Conservation (phyloP, 2,113 vertebrate species). For the Rhynchomys soricoides region DNA sequence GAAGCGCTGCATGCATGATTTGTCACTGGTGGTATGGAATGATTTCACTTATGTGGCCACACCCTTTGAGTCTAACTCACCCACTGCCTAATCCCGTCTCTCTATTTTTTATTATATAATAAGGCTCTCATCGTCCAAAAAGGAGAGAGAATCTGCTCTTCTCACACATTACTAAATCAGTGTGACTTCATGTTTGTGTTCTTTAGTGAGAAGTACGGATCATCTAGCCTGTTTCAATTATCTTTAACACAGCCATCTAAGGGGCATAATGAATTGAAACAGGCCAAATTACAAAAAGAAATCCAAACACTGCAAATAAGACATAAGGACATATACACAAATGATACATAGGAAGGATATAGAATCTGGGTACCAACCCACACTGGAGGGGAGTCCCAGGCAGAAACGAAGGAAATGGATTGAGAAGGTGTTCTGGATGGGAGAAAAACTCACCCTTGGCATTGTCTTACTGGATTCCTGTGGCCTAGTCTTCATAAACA, state of each 20-base stretch:
- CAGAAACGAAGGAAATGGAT: no score
- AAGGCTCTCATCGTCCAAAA: no score
- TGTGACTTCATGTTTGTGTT: background rate
- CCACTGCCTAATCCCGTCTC: rapidly evolving
- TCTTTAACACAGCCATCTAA: background rate
- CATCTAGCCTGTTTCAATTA: background rate
- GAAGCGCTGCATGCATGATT: background rate
- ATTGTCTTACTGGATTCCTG: no score
- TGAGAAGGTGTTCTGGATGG: no score
- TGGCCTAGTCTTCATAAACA: no score
- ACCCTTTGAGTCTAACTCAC: background rate
- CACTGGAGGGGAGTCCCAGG: no score
- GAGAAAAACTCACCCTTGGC: no score
- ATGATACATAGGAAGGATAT: no score
- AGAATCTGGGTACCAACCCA: no score
- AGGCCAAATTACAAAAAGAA: background rate
- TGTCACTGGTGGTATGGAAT: background rate
- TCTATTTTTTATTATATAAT: background rate
- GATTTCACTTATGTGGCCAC: background rate
- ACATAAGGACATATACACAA: background rate
- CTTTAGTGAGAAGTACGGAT: background rate
- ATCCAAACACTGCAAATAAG: background rate
- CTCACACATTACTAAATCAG: background rate
- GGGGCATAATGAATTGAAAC: background rate
- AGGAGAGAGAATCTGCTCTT: background rate